phyloP scores from a whole-genome alignment of 2,888 invertebrate species.

The Agrotis segetum region DNA sequence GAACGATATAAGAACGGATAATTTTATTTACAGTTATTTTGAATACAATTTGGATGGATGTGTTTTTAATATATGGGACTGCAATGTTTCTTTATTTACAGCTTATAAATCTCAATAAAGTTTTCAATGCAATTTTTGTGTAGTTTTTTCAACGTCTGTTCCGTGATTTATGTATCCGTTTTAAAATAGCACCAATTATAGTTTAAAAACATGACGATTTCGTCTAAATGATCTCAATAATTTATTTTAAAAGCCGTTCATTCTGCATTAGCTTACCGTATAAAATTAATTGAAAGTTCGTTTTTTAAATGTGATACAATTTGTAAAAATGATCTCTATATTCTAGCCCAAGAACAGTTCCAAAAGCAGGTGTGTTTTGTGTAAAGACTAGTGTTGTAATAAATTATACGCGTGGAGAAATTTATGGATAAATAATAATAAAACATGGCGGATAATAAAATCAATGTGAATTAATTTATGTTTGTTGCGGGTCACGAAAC shows the following conservation, averaged over 20 bases:
- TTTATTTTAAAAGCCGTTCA: conserved; percentile 6
- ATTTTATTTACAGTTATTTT: conserved; percentile 19
- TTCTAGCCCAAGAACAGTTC: conserved; percentile 16
- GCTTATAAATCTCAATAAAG: conserved; percentile 8
- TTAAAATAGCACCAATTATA: conserved; percentile 26
- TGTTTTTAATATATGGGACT: conserved; percentile 16
- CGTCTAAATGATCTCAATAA: conserved; percentile 30
- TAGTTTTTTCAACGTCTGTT: background rate
- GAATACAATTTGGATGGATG: background rate
- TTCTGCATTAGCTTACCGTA: conserved; percentile 15
- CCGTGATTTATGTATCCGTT: conserved; percentile 4
- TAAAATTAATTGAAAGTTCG: conserved; percentile 32
- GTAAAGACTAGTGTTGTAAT: conserved; percentile 29
- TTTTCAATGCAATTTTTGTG: conserved; percentile 2
- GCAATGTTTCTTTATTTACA: conserved; percentile 5
- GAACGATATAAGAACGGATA: background rate
- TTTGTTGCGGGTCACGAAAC: conserved; percentile 13
- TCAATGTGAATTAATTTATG: conserved; percentile 43
- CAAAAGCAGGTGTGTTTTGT: conserved; percentile 35
- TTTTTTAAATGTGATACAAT: conserved; percentile 14
- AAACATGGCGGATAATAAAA: conserved; percentile 33
- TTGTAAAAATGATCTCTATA: conserved; percentile 42
- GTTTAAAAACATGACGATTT: conserved; percentile 10
- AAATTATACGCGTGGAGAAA: conserved; percentile 48
- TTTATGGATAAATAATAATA: conserved; percentile 44